Evolutionary conservation across 2,113 vertebrate species (phyloP), one percentile per base, ranked within the genome.

Genomic region (Choloepus hoffmanni): DNA sequence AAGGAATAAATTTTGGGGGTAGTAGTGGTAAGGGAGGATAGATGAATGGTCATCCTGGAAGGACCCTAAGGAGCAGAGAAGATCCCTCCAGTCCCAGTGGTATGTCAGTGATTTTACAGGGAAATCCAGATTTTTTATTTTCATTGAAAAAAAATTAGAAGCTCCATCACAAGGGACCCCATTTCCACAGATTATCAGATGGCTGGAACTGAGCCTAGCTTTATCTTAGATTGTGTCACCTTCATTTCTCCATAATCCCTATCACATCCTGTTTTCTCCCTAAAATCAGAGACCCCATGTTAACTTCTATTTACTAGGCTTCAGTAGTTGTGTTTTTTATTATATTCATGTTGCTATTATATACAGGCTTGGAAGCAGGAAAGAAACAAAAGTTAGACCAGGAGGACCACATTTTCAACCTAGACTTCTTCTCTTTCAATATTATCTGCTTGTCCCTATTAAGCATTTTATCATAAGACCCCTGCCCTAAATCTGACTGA

Each of bases 331-430:
- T 93, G 24, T 48, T 67, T 78, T 77, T 90, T 85, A 77, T 21
- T 72, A 18, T 65, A 28, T 50, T 88, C 28, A 24, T 92, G 45
- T 84, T 90, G 85, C 73, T 74, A 48, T n/a, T 73, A 93, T 93
- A 43, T 40, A 65, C 77, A 90, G 45, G 16, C 58, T 55, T 43
- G 13, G 68, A 43, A 73, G 6, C 19, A 74, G 28, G 12, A 12
- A 62, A 68, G 5, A 60, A 65, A 65, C 28, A 70, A 70, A 40
- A 72, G 45, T 60, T 19, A 87, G 13, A 24, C 43, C 60, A 88
- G 91, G 9, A 83, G 1, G 16, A 53, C 21, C 58, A 1, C 26
- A 15, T 53, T 5, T 78, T 77, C 91, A 88, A 94, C 28, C 36
- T 81, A 45, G 45, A 5, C 50, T 84, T 74, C 7, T 62, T 62